Evolutionary conservation across 2,797 vertebrate genomes (phyloP).

Genomic region (Lepus oiostolus): DNA sequence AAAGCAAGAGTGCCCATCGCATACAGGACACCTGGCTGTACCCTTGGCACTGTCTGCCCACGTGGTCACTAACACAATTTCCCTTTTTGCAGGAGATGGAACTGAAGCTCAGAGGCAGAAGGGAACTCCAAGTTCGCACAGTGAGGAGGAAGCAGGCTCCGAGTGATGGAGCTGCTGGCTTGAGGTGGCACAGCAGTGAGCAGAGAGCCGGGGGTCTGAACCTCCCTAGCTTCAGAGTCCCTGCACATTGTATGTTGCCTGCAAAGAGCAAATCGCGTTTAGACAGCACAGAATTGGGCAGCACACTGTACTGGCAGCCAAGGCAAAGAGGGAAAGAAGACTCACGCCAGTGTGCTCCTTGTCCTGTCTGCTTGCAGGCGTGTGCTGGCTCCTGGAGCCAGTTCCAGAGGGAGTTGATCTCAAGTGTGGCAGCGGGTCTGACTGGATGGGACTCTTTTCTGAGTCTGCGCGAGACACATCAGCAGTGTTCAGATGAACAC

Average conservation of each 20-base stretch:
- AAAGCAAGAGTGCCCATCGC: neutral
- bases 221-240: neutral
- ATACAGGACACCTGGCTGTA: fast-evolving
- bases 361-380: neutral
- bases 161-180: neutral
- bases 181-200: neutral
- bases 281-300: neutral
- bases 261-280: neutral
- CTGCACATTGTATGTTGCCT: neutral
- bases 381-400: neutral
- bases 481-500: neutral
- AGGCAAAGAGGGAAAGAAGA: neutral
- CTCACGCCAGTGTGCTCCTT: neutral
- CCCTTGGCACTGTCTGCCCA: neutral
- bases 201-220: neutral
- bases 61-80: neutral
- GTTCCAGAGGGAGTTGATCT: neutral
- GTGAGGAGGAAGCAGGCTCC: neutral
- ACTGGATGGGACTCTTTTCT: neutral
- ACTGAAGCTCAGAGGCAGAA: neutral
- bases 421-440: neutral
- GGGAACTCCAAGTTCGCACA: neutral
- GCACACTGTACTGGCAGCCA: neutral
- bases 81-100: neutral
- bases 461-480: neutral